Conservation (phyloP, 2,797 vertebrate genomes). For the Chelon auratus region DNA sequence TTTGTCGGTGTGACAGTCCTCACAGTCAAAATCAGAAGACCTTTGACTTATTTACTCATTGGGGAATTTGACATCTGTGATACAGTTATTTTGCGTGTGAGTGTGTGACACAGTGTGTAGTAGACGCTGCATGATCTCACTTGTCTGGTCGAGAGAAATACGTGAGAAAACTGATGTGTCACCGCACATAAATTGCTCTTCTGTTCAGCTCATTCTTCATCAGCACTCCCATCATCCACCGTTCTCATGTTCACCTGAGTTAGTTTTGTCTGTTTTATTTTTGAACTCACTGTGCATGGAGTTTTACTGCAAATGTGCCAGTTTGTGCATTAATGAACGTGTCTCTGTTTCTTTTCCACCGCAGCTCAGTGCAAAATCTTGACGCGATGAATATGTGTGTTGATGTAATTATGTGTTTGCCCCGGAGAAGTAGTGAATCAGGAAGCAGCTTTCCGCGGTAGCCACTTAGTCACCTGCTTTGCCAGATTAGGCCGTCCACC, state of each 20-base stretch:
- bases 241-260: conserved; percentile 22
- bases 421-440: conserved; percentile 48
- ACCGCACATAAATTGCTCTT: conserved; percentile 35
- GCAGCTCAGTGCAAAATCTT: conserved; percentile 57
- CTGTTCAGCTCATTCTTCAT: conserved; percentile 46
- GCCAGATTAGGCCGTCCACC: conserved; percentile 44
- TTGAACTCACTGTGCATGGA: conserved; percentile 60
- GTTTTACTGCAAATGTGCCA: conserved; percentile 50
- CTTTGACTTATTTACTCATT: conserved; percentile 36
- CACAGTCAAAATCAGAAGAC: conserved; percentile 23
- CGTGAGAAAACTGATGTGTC: conserved; percentile 46
- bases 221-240: conserved; percentile 37
- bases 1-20: conserved; percentile 32
- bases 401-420: conserved; percentile 66
- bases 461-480: conserved; percentile 63
- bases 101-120: conserved; percentile 23
- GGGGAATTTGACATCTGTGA: conserved; percentile 14
- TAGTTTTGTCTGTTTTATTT: conserved; percentile 38
- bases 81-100: conserved; percentile 27
- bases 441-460: conserved; percentile 36
- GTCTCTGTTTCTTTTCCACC: conserved; percentile 71
- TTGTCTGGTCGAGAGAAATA: conserved; percentile 46
- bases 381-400: conserved; percentile 58
- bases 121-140: conserved; percentile 53
- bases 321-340: conserved; percentile 71